Evolutionary conservation across 2,113 vertebrate species (phyloP), one percentile per base, ranked within the genome.

Genomic region (Columba janthina): DNA sequence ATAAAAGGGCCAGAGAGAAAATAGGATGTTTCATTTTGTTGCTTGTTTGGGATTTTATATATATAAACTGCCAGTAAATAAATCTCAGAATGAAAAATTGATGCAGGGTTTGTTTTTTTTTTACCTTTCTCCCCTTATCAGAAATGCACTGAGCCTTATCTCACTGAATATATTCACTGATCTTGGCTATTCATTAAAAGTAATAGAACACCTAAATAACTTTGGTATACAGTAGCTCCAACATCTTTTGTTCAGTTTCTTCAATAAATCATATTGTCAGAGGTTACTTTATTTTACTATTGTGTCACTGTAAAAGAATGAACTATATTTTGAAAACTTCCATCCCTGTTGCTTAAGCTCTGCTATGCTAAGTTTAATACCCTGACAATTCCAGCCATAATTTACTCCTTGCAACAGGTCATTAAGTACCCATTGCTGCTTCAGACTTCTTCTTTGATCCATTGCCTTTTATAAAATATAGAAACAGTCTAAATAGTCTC

Each of bases 131-230:
- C 34, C 76, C 38, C 90, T 97, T 96, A 97, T 98, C 97, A 96
- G 87, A 97, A 95, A 90, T 28, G 81, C 90, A 89, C 89, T 90
- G 94, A 96, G 93, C 91, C 96, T 78, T 95, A 96, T 97, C 95
- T 96, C 29, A 0, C 73, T 57, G 90, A 95, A 92, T 93, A 81
- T 75, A 95, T 96, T 94, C 77, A 48, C 95, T 95, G 86, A 97
- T 97, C 97, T 93, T 57, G 86, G 94, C 96, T 97, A 95, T 97
- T 97, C 97, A 97, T 98, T 97, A 97, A 96, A 97, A 97, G 95
- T 97, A 97, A 97, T 96, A 97, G 96, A 97, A 98, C 89, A 96
- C 97, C 96, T 97, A 97, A 97, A 97, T 97, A 96, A 97, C 97
- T 96, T 92, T 89, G 93, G 95, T 95, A 84, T 73, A 85, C 53